Evolutionary conservation across 2,888 invertebrate genomes (phyloP).

Genomic region (Netelia virgata): DNA sequence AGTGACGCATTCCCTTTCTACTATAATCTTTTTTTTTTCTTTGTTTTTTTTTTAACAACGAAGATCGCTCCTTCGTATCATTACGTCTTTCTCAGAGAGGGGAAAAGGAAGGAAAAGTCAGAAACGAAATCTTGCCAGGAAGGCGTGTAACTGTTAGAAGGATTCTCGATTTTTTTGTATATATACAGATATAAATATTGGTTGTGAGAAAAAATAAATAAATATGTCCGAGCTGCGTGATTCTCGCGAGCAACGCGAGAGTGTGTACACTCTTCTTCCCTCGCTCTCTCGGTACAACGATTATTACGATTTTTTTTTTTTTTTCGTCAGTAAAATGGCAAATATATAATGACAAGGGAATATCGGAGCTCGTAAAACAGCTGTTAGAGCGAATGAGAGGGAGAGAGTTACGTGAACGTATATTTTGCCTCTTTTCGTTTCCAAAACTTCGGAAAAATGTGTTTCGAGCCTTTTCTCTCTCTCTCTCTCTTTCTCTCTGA

Average conservation of each 20-base stretch:
- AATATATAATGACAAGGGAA: constrained; percentile 54
- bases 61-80: constrained; percentile 45
- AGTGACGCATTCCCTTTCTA: constrained; percentile 77
- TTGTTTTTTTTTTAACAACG: constrained; percentile 25
- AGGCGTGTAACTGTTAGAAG: constrained; percentile 17
- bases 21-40: constrained; percentile 17
- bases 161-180: constrained; percentile 3
- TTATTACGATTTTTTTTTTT: constrained; percentile 26
- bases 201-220: background rate
- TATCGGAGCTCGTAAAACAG: constrained; percentile 61
- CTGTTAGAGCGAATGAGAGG: constrained; percentile 16
- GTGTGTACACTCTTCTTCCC: background rate
- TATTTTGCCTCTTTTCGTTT: constrained; percentile 30
- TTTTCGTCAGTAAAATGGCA: constrained; percentile 11
- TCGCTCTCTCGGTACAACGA: constrained; percentile 8
- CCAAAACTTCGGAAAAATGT: constrained; percentile 42
- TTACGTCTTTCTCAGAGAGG: constrained; percentile 41
- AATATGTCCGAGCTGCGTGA: constrained; percentile 33
- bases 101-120: constrained; percentile 23
- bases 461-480: background rate
- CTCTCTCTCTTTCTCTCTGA: background rate
- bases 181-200: constrained; percentile 3
- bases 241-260: constrained; percentile 9
- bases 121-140: constrained; percentile 12
- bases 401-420: constrained; percentile 37